A percentile compares a stretch with the other conserved stretches of the same genome.
phyloP scores from a whole-genome alignment of 2,888 invertebrate genomes.

The Caenorhabditis macrosperma region DNA sequence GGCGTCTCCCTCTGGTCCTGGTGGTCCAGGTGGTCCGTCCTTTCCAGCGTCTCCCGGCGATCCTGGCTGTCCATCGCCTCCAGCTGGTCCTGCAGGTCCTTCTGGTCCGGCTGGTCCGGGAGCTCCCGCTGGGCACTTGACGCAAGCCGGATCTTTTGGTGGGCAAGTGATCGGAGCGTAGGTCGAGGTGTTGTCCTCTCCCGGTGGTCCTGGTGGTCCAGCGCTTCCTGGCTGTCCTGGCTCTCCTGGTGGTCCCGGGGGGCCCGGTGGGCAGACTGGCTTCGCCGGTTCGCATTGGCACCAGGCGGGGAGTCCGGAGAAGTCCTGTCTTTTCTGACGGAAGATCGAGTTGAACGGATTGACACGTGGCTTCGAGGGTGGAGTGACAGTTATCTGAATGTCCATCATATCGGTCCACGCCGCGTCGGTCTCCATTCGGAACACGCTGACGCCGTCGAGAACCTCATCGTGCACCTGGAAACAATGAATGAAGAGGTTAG shows the following conservation, averaged over 20 bases:
- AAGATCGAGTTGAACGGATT: no score
- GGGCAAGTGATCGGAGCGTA: constrained; percentile 63
- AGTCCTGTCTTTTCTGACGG: no score
- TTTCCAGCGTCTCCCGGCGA: constrained; percentile 57
- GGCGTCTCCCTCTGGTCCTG: constrained; percentile 56
- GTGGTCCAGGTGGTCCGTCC: constrained; percentile 60
- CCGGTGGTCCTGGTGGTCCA: constrained; percentile 63
- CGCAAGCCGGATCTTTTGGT: constrained; percentile 56
- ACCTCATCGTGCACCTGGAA: constrained; percentile 62
- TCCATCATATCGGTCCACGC: constrained; percentile 78
- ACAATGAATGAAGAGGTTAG: not conserved
- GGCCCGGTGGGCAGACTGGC: constrained; percentile 63
- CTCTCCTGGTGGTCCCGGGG: constrained; percentile 69
- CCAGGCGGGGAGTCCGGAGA: no score
- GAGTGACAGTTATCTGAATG: constrained; percentile 76
- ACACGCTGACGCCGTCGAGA: constrained; percentile 65
- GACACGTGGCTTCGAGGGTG: no score
- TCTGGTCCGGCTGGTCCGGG: constrained; percentile 61
- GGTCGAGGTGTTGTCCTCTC: constrained; percentile 59
- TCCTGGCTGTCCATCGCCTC: constrained; percentile 56
- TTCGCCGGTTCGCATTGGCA: no score
- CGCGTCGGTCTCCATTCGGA: constrained; percentile 77
- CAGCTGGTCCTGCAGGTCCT: constrained; percentile 58
- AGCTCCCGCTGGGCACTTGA: constrained; percentile 59
- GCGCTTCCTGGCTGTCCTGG: constrained; percentile 59